Evolutionary conservation across 1,140 invertebrate genomes (phyloP).

Genomic region (Macrobrachium nipponense): DNA sequence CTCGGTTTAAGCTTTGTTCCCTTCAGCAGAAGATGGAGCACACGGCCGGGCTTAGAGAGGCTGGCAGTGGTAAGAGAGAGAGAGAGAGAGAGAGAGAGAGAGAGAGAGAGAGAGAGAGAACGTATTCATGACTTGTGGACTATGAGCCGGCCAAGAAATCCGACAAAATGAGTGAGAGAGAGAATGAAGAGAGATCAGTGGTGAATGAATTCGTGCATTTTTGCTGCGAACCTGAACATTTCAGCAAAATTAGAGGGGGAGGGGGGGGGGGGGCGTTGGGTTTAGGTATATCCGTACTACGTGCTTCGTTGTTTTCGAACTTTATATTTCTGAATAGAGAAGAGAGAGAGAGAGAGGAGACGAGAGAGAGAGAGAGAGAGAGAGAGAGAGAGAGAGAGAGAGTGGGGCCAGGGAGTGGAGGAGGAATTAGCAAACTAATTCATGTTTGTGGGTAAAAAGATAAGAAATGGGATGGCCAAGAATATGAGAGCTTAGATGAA

Average conservation of each 20-base stretch:
- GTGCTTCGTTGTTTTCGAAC: neutral
- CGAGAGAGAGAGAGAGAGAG: slow-evolving; percentile 33
- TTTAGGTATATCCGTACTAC: neutral
- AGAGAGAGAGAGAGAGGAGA: slow-evolving; percentile 14
- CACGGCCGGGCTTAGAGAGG: neutral
- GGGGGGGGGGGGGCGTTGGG: neutral
- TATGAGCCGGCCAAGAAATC: too few species aligned
- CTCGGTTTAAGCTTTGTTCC: slow-evolving; percentile 54
- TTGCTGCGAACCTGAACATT: too few species aligned
- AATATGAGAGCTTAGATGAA: too few species aligned
- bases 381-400: slow-evolving; percentile 37
- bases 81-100: neutral
- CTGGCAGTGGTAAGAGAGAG: neutral
- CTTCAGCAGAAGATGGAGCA: slow-evolving; percentile 41
- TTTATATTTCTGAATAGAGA: neutral
- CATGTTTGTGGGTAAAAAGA: neutral
- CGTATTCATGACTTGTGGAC: too few species aligned
- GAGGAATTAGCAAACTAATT: neutral
- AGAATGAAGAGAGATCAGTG: too few species aligned
- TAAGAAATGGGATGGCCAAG: too few species aligned
- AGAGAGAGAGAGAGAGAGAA: neutral
- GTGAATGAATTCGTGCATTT: too few species aligned
- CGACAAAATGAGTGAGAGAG: too few species aligned
- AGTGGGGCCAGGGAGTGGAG: neutral
- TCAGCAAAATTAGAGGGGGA: neutral